Base-by-base conservation (phyloP, 2,797 vertebrate genomes). In the Sebastes nivosus region DNA sequence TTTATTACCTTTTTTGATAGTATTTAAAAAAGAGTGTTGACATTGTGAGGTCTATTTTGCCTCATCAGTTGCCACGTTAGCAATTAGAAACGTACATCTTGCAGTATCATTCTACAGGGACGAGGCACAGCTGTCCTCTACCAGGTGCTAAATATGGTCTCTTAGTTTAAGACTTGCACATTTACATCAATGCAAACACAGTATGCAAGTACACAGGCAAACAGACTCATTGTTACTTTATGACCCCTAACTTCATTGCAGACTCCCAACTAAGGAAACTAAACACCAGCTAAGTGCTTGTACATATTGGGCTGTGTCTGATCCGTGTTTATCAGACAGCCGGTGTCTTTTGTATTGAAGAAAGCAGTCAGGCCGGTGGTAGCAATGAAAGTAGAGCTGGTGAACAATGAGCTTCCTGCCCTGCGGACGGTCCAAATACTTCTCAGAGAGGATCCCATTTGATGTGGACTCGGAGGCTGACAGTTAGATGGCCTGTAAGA, bases 131-230 rank as follows among this genome's bases (percentile, higher is more conserved):
- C 77, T 60, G 83, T 75, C 83, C 85, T 92, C 84, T 79, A 85
- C 85, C 87, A 89, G 92, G 93, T 94, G 93, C 93, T 94, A 93
- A 89, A 87, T 81, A 67, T 59, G 73, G 86, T 86, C 86, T 90
- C 86, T 81, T 50, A 66, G 72, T 82, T 83, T 8, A 83, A 85
- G 79, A 89, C 80, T 50, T 87, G 89, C 92, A 92, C 92, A 89
- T 92, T 87, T 81, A 89, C 91, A 89, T 87, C 91, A 89, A 93
- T 93, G 91, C 92, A 93, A 92, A 87, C 79, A 75, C 83, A 69
- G 88, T 91, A 92, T 94, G 92, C 92, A 93, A 92, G 77, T 79
- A 87, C 68, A 65, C 77, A 84, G 82, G 88, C 82, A 82, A 83
- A 88, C 30, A 12, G 63, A n/a, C 72, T 72, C 54, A 55, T 59